Percentiles rank a stretch among this genome's conserved stretches.
Conservation (phyloP, 2,113 vertebrate species). For the Phycodurus eques region DNA sequence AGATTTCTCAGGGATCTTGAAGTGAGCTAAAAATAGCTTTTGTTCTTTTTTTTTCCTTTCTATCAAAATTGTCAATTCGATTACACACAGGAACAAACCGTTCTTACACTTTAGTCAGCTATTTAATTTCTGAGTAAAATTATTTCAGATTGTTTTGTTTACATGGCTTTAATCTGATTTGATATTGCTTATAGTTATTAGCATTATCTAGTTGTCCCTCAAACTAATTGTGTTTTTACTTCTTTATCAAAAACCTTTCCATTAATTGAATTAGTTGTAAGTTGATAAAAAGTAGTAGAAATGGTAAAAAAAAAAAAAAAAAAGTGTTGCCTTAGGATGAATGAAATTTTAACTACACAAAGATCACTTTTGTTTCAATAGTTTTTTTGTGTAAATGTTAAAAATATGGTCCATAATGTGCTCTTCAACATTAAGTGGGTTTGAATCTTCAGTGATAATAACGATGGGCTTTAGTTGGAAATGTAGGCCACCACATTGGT, state of each 20-base stretch:
- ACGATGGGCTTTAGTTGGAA: constrained; percentile 47
- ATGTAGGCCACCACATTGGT: constrained; percentile 63
- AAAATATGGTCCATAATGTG: constrained; percentile 9
- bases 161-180: neutral
- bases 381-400: neutral
- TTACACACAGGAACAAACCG: neutral
- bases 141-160: neutral
- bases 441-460: constrained; percentile 37
- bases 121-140: neutral
- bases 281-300: neutral
- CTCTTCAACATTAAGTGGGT: constrained; percentile 21
- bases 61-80: neutral
- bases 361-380: neutral
- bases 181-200: neutral
- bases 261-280: neutral
- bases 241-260: too few species aligned
- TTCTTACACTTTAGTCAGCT: neutral
- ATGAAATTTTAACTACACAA: neutral
- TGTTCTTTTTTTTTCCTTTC: neutral
- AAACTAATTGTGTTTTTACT: neutral
- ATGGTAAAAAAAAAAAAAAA: too few species aligned
- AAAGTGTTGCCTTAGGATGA: too few species aligned
- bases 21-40: constrained; percentile 26
- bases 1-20: constrained; percentile 22
- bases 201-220: neutral